Conservation (phyloP, 2,888 invertebrate genomes). For the Rotaria magnacalcarata region DNA sequence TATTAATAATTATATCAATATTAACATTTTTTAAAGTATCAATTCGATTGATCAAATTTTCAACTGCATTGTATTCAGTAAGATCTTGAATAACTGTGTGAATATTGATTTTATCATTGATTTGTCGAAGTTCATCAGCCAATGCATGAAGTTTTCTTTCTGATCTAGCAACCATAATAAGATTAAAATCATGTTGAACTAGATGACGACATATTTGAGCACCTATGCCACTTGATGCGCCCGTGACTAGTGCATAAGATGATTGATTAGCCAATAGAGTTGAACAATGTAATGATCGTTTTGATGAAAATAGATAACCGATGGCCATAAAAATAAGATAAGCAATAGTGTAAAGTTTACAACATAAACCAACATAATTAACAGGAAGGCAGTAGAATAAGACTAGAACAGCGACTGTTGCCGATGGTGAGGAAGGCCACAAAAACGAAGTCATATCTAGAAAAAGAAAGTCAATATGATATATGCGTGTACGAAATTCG, state of each 20-base stretch:
- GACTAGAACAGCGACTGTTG: background rate
- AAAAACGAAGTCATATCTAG: constrained; percentile 31
- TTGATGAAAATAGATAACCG: constrained; percentile 11
- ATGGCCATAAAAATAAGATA: constrained; percentile 2
- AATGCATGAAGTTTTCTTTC: background rate
- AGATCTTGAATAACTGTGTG: background rate
- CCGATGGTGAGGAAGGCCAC: background rate
- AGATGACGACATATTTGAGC: background rate
- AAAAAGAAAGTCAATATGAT: background rate
- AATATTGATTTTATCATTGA: background rate
- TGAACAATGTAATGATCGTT: background rate
- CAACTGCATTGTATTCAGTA: background rate
- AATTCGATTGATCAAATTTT: background rate
- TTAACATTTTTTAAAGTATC: background rate
- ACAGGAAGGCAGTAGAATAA: background rate
- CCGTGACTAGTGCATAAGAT: constrained; percentile 26
- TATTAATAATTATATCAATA: constrained; percentile 29
- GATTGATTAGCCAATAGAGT: background rate
- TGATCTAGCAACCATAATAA: constrained; percentile 6
- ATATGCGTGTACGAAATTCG: background rate
- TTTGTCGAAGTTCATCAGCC: constrained; percentile 1
- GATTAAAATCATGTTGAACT: background rate
- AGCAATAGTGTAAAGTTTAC: background rate
- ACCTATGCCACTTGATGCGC: background rate
- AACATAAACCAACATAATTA: background rate